phyloP scores from a whole-genome alignment of 2,888 invertebrate species.

The Scaptomyza parva region DNA sequence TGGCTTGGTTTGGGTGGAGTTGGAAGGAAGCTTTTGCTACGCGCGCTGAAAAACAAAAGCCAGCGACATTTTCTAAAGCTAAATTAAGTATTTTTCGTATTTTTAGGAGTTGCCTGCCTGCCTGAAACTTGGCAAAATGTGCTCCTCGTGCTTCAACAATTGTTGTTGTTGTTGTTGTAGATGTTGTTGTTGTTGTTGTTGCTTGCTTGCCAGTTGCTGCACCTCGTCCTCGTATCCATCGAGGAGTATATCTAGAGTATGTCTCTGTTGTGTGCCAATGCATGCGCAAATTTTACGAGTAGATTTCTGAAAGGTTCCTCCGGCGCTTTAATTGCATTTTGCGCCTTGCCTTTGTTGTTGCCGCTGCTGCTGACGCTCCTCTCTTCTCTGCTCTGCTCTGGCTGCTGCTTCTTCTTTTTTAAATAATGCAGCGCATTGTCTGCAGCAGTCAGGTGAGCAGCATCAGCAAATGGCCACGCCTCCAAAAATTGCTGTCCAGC shows the following conservation, averaged over 20 bases:
- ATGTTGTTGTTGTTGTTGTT: slow-evolving; percentile 10
- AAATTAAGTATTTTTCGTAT: slow-evolving; percentile 80
- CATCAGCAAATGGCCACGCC: slow-evolving; percentile 34
- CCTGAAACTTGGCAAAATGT: slow-evolving; percentile 56
- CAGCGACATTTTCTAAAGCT: slow-evolving; percentile 76
- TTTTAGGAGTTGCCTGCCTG: slow-evolving; percentile 70
- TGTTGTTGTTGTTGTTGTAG: slow-evolving; percentile 16
- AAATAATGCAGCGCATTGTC: slow-evolving; percentile 80
- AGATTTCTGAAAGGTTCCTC: slow-evolving; percentile 72
- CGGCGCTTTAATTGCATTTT: slow-evolving; percentile 78
- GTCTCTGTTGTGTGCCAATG: slow-evolving; percentile 63
- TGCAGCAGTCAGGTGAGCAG: slow-evolving; percentile 59
- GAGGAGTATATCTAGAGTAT: slow-evolving; percentile 8
- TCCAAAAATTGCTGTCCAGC: slow-evolving; percentile 50
- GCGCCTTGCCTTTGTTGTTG: slow-evolving; percentile 33
- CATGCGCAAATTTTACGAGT: slow-evolving; percentile 75
- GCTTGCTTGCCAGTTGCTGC: slow-evolving; percentile 11
- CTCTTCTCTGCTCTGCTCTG: slow-evolving; percentile 25
- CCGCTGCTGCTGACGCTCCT: slow-evolving; percentile 32
- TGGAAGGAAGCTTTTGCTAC: slow-evolving; percentile 23
- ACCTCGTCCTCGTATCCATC: slow-evolving; percentile 14
- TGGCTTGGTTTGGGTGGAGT: no score
- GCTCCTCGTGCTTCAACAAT: slow-evolving; percentile 9
- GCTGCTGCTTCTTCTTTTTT: slow-evolving; percentile 37
- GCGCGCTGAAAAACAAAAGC: slow-evolving; percentile 70